Evolutionary conservation across 2,888 invertebrate genomes (phyloP), one percentile per base, ranked within the genome.

Genomic region (Gymnosoma rotundatum): DNA sequence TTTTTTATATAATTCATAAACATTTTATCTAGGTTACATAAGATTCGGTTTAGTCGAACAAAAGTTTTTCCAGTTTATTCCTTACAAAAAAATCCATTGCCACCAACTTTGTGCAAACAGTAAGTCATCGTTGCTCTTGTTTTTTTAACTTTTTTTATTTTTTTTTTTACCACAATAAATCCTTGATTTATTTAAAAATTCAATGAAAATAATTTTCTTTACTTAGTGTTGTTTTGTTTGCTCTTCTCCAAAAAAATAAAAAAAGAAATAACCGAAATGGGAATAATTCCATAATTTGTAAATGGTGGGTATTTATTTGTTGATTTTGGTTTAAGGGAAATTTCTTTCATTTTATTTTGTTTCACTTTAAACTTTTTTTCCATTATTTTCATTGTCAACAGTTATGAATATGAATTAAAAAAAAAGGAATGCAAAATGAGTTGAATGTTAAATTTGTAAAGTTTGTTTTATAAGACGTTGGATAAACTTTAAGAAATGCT

Each of bases 201-300:
- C 58, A 73, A 66, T 79, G 52, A 14, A 72, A 58, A 73, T 73
- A 42, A 78, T 78, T 76, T 78, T 70, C 70, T 78, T 78, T 78
- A 72, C 64, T 78, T 48, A 63, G 63, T 38, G 10, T 14, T 54
- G 38, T 60, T 52, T 54, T 21, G 36, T 72, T 36, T 36, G n/a
- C 48, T 48, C 50, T 75, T 16, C 20, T n/a, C 38, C 16, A 67
- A 66, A n/a, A 48, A 52, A 52, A 52, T 10, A 52, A 52, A 52
- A 48, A 48, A 48, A n/a, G 14, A 20, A 18, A 42, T 10, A 56
- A 66, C 16, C 58, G 32, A 32, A 52, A 60, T 25, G 16, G 16
- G 64, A 70, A 48, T 72, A 72, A 73, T 79, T 73, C 66, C 79
- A 79, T 79, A 79, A 79, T 79, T 79, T 67, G 58, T 79, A 67